phyloP scores from a whole-genome alignment of 2,113 vertebrate genomes.

The Corythornis madagascariensis region DNA sequence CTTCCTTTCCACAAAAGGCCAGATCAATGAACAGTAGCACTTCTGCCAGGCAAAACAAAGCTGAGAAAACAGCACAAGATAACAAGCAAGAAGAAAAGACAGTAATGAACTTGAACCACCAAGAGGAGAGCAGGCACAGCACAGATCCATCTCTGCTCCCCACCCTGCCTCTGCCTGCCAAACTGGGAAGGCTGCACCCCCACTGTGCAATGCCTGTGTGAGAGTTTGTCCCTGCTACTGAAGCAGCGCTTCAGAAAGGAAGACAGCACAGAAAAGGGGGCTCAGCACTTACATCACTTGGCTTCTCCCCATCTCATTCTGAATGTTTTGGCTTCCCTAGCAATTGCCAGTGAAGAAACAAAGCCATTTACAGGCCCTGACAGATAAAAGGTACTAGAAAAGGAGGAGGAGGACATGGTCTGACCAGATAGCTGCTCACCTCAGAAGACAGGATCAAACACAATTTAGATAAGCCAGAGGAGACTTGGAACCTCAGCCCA shows the following conservation, averaged over 20 bases:
- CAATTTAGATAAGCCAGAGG: not conserved
- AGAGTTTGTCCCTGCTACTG: not conserved
- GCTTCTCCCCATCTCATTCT: not conserved
- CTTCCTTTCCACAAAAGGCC: not conserved
- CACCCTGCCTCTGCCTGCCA: not conserved
- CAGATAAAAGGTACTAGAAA: not conserved
- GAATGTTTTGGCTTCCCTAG: not conserved
- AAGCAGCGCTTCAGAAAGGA: not conserved
- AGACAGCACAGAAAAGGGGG: not conserved
- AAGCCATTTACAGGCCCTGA: not conserved
- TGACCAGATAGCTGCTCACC: not conserved
- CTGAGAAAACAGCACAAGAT: conserved; percentile 47
- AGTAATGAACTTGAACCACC: not conserved
- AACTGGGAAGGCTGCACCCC: too few species aligned
- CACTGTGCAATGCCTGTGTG: fast-evolving
- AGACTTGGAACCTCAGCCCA: not conserved
- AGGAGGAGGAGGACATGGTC: not conserved
- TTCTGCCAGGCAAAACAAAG: conserved; percentile 43
- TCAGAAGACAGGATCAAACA: not conserved
- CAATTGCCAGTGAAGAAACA: not conserved
- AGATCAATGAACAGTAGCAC: not conserved
- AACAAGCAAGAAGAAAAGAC: conserved; percentile 18
- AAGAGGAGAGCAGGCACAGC: not conserved
- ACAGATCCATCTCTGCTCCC: not conserved
- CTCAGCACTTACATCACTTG: not conserved